These are phyloP conservation scores for Chionomys nivalis DNA, from an alignment of 2,113 vertebrate genomes.

Conservation along the genomic window DNA sequence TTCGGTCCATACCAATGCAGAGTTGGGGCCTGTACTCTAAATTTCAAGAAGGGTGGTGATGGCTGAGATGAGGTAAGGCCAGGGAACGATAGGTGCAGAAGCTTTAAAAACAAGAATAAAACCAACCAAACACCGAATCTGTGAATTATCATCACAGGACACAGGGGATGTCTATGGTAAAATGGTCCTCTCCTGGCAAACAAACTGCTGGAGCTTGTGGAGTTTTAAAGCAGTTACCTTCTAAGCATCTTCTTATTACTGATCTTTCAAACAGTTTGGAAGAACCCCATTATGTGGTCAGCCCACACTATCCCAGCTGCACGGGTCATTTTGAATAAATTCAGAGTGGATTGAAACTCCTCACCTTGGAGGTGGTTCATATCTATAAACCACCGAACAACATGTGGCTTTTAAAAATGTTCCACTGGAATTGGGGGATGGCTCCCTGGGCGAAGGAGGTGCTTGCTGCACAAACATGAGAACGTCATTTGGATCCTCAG, in stretches of 20 bases:
- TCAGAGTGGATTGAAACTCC: not conserved
- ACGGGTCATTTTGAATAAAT: not conserved
- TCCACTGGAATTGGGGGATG: too few relatives aligned
- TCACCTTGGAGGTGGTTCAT: not conserved
- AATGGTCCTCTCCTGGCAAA: not conserved
- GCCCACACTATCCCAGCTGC: not conserved
- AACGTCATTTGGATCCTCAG: not conserved
- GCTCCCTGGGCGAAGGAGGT: not conserved
- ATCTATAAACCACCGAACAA: not conserved
- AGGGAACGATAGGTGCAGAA: not conserved
- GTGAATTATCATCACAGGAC: not conserved
- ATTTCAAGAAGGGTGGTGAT: fast-evolving
- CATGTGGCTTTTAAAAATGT: too few relatives aligned
- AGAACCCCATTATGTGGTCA: not conserved
- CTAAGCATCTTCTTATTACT: not conserved
- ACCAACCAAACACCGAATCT: not conserved
- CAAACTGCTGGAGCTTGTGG: not conserved
- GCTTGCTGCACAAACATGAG: too few relatives aligned
- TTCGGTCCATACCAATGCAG: too few relatives aligned
- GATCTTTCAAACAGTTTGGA: not conserved
- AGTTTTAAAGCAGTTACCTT: not conserved
- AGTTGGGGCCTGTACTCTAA: not conserved
- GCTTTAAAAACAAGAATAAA: not conserved
- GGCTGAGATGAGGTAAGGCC: fast-evolving
- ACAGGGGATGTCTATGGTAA: not conserved